Base-by-base conservation (phyloP, 2,888 invertebrate species). In the Pristionchus arcanus region DNA sequence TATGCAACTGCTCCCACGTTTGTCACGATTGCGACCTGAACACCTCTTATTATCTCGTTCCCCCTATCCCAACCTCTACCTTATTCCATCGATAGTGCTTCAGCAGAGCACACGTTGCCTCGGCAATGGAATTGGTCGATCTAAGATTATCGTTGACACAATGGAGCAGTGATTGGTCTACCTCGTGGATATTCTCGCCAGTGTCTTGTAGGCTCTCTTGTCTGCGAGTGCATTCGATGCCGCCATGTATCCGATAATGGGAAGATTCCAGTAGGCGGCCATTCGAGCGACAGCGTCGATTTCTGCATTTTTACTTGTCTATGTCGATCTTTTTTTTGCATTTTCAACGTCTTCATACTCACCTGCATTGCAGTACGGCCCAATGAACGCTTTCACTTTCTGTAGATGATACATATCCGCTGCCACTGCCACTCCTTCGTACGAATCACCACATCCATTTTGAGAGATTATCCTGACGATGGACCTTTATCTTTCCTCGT, bases 71-170 rank as follows among this genome's bases (percentile, higher is more conserved):
- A 16, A 19, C 25, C 28, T 25, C 11, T 19, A 94, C 94, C 91
- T 92, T 92, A n/a, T 92, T 92, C 94, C 94, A 94, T 74, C 91
- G 90, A 91, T 94, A 94, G 87, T 95, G 95, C 49, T 93, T 92
- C n/a, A 94, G 88, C 15, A 94, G 87, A 7, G 94, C 93, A 19
- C 92, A 92, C 1, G 93, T 91, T 19, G 94, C 94, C 77, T 93
- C 91, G 13, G 95, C 95, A 42, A 95, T 90, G 28, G 94, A 94
- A 87, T 95, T 95, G 0, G 94, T 94, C 0, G 95, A 95, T 89
- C 95, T 93, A 7, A 49, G n/a, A 9, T 3, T 3, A 9, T n/a
- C 42, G 9, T 49, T 34, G 77, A 42, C 19, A 53, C 7, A 83
- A 55, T 13, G 53, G 4, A 83, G 42, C 0, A 25, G 5, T 21